Conservation (phyloP, 2,797 vertebrate genomes). For the Esox lucius region DNA sequence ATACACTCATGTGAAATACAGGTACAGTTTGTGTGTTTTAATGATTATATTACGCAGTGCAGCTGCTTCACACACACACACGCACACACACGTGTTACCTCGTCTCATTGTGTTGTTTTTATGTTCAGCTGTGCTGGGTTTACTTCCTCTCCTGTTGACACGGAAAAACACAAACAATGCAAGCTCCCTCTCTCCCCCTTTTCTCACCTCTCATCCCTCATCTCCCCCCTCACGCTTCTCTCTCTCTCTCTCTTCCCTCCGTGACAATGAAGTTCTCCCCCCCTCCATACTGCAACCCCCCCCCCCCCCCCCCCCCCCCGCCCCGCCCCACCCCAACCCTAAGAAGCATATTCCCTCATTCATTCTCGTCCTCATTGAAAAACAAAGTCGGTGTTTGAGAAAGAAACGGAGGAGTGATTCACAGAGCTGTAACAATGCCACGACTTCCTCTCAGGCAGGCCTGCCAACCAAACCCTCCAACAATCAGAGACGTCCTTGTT, state of each 20-base stretch:
- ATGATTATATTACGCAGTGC: no score
- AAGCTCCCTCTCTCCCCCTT: slow-evolving; percentile 25
- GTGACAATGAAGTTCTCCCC: background rate
- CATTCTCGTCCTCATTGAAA: slow-evolving; percentile 12
- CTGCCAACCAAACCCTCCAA: background rate
- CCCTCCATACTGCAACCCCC: slow-evolving; percentile 1
- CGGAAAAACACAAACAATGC: slow-evolving; percentile 66
- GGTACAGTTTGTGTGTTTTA: no score
- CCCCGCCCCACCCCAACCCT: slow-evolving; percentile 4
- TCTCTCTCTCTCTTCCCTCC: slow-evolving; percentile 18
- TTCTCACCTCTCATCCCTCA: slow-evolving; percentile 9
- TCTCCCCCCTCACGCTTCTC: slow-evolving; percentile 30
- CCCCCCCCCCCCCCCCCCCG: background rate
- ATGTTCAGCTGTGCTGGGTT: slow-evolving; percentile 66
- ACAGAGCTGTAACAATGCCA: slow-evolving; percentile 42
- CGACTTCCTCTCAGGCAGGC: background rate
- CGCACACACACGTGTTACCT: slow-evolving; percentile 1
- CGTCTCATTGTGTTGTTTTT: slow-evolving; percentile 68
- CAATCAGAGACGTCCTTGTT: slow-evolving; percentile 8
- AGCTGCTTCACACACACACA: background rate
- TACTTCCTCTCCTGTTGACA: slow-evolving; percentile 58
- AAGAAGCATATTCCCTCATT: slow-evolving; percentile 24
- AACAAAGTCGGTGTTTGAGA: slow-evolving; percentile 39
- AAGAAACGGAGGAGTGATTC: slow-evolving; percentile 44
- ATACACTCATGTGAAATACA: no score